Conservation (phyloP, 2,888 invertebrate genomes). For the Acrobasis suavella region DNA sequence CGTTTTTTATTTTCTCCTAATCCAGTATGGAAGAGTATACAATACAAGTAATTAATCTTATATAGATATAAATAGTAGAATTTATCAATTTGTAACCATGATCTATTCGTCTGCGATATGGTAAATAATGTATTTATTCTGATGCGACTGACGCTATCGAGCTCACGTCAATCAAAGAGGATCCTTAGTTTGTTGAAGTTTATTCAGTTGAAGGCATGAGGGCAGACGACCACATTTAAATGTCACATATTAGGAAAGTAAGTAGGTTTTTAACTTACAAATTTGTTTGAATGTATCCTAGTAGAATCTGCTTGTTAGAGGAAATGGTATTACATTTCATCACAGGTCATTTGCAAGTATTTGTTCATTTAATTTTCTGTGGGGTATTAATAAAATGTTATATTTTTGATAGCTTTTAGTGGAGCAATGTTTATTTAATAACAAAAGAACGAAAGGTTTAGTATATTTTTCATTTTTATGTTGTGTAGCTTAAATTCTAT, state of each 20-base stretch:
- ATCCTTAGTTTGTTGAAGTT: constrained; percentile 9
- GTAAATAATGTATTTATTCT: constrained; percentile 23
- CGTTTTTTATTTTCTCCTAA: too few species aligned
- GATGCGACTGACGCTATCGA: constrained; percentile 5
- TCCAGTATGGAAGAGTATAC: too few species aligned
- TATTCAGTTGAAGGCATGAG: constrained; percentile 6
- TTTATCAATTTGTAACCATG: constrained; percentile 5
- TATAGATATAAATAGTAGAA: neutral
- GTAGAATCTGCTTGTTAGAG: constrained; percentile 15
- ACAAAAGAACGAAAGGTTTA: too few species aligned
- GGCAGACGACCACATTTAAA: constrained; percentile 8
- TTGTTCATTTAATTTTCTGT: neutral
- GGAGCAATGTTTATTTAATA: too few species aligned
- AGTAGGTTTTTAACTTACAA: constrained; percentile 20
- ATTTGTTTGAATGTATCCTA: constrained; percentile 7
- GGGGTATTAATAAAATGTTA: too few species aligned
- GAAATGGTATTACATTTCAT: neutral
- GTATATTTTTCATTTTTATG: too few species aligned
- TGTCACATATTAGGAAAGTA: constrained; percentile 19
- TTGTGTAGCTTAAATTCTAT: too few species aligned
- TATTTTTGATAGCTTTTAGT: too few species aligned
- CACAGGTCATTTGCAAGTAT: neutral
- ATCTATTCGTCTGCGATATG: constrained; percentile 16
- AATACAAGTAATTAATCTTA: too few species aligned
- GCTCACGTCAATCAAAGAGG: constrained; percentile 18